Percentiles rank a stretch among this genome's conserved stretches.
These are phyloP conservation scores for Silurus asotus DNA, from an alignment of 2,113 vertebrate species.

Conservation along the genomic window DNA sequence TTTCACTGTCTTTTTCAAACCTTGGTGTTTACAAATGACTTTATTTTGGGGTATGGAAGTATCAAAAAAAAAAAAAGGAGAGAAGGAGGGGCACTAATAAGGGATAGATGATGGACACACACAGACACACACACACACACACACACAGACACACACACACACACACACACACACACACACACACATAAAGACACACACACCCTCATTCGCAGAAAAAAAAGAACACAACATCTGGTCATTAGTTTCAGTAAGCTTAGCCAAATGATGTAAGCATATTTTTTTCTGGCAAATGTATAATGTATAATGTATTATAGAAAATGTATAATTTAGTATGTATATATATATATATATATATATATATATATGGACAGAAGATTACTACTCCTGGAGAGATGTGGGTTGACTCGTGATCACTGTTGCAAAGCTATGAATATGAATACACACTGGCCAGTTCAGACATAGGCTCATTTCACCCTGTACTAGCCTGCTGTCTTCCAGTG, in stretches of 20 bases:
- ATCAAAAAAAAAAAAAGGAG: constrained; percentile 81
- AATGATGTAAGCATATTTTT: constrained; percentile 99
- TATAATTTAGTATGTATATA: constrained; percentile 26
- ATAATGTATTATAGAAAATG: no score
- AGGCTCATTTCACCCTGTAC: not conserved
- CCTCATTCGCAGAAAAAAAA: constrained; percentile 68
- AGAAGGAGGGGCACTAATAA: constrained; percentile 77
- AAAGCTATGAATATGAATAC: constrained; percentile 46
- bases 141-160: constrained; percentile 60
- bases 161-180: constrained; percentile 59
- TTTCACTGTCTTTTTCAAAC: constrained; percentile 66
- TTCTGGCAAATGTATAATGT: constrained; percentile 65
- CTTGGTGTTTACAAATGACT: constrained; percentile 90
- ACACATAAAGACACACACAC: constrained; percentile 53
- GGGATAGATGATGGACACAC: constrained; percentile 78
- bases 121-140: constrained; percentile 62
- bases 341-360: constrained; percentile 9
- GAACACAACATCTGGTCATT: constrained; percentile 95
- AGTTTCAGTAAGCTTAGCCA: constrained; percentile 94
- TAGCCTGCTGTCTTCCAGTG: constrained; percentile 26
- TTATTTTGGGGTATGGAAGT: constrained; percentile 78
- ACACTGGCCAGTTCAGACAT: not conserved
- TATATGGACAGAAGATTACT: constrained; percentile 56
- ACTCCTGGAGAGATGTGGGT: constrained; percentile 44
- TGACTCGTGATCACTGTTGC: constrained; percentile 44